Evolutionary conservation across 2,797 vertebrate species (phyloP), one percentile per base, ranked within the genome.

Genomic region (Benthosema pterotum): DNA sequence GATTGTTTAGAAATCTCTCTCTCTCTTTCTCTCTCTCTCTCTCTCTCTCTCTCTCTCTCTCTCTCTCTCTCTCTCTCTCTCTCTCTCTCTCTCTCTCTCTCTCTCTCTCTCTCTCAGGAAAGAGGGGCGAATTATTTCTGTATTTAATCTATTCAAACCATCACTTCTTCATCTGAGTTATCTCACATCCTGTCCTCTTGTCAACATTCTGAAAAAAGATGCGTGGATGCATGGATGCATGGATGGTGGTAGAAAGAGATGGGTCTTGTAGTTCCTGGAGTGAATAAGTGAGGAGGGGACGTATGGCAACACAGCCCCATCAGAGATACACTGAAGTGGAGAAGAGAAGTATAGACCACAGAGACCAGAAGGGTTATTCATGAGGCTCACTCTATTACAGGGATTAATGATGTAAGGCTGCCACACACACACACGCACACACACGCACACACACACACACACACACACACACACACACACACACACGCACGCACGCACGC

Each of bases 401-500:
- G 95, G 95, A 98, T 98, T 98, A 96, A 93, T 93, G 92, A 94
- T 95, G 94, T 96, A 93, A 91, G 92, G 91, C 45, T 46, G 45
- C 45, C 45, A 7, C 45, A 46, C 45, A 15, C 45, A 46, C 45
- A 63, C 50, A 57, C 59, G 42, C 63, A 58, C 68, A 68, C 92
- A 89, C 92, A 90, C 89, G 94, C 93, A 94, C 94, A 95, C 93
- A 95, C 93, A 94, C 68, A 54, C 59, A 52, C 49, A 60, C 38
- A 56, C 19, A 56, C 54, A 59, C 71, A 64, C 32, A 58, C 56
- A 52, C 53, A 28, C 52, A 57, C 47, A 59, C 38, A 50, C 8
- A 32, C 52, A 17, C 55, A 42, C 59, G 17, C 17, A 6, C 13
- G 50, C 46, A 50, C 12, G 46, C 45, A 9, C 2, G 1, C 28